Evolutionary conservation across 2,888 invertebrate species (phyloP).

Genomic region (Hirtodrosophila confusa): DNA sequence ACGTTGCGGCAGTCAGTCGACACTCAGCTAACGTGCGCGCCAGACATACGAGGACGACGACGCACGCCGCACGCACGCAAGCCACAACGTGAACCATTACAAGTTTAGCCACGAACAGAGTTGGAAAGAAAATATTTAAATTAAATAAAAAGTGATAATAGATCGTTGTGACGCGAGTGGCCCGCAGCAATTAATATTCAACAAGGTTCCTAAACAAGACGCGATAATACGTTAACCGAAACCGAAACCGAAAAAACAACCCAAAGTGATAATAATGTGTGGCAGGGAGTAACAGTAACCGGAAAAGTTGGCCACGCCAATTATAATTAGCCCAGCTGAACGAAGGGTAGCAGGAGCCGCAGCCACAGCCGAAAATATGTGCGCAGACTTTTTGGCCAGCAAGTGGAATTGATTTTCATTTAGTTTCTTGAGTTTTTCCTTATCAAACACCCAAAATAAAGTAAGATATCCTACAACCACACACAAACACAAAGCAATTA

Average conservation of each 20-base stretch:
- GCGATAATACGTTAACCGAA: constrained; percentile 15
- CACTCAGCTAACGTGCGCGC: constrained; percentile 73
- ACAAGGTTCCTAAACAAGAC: constrained; percentile 45
- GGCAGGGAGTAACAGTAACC: constrained; percentile 26
- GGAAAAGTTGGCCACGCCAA: constrained; percentile 51
- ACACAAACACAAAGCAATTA: constrained; percentile 4
- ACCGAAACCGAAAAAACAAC: constrained; percentile 20
- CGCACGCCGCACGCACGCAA: constrained; percentile 14
- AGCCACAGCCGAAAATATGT: constrained; percentile 65
- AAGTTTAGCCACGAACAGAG: constrained; percentile 17
- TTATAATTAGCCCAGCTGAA: constrained; percentile 33
- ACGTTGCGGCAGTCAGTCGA: constrained; percentile 78
- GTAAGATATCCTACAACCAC: constrained; percentile 4
- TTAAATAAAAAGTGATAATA: constrained; percentile 42
- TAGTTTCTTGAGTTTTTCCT: constrained; percentile 37
- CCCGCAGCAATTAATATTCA: constrained; percentile 40
- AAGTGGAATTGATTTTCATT: constrained; percentile 72
- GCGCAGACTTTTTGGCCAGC: constrained; percentile 60
- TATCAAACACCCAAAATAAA: neutral
- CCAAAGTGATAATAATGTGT: constrained; percentile 41
- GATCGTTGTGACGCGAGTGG: constrained; percentile 38
- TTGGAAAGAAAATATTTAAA: constrained; percentile 8
- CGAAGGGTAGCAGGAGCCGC: constrained; percentile 25
- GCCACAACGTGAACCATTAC: constrained; percentile 49
- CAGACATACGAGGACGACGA: constrained; percentile 32